Conservation (phyloP, 2,113 vertebrate species). For the Chaetorhynchus papuensis region DNA sequence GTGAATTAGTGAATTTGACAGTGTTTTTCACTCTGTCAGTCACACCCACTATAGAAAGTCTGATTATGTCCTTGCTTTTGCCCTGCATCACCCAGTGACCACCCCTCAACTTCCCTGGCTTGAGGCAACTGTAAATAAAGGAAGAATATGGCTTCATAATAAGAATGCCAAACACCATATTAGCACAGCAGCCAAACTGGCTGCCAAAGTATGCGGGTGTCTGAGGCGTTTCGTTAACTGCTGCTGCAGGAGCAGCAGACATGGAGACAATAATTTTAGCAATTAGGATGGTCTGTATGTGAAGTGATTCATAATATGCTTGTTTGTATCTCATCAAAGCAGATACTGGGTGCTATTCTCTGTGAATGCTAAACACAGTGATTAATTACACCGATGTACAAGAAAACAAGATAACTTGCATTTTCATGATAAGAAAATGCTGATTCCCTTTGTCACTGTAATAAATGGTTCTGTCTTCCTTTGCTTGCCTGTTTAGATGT, state of each 20-base stretch:
- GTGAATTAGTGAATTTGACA: background rate
- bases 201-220: background rate
- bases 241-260: background rate
- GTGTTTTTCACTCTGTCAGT: background rate
- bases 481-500: slow-evolving; percentile 51
- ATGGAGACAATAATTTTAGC: slow-evolving; percentile 21
- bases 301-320: slow-evolving; percentile 48
- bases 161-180: background rate
- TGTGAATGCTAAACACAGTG: slow-evolving; percentile 55
- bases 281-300: slow-evolving; percentile 22
- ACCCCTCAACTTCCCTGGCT: background rate
- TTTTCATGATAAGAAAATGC: slow-evolving; percentile 63
- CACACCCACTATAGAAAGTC: background rate
- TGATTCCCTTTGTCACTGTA: slow-evolving; percentile 56
- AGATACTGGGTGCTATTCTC: slow-evolving; percentile 30
- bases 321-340: slow-evolving; percentile 51
- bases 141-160: background rate
- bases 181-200: background rate
- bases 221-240: background rate
- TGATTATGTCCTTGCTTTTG: background rate
- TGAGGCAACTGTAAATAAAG: background rate
- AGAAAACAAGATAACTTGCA: slow-evolving; percentile 60
- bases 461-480: slow-evolving; percentile 51
- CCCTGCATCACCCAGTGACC: background rate
- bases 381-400: slow-evolving; percentile 56